These are phyloP conservation scores for Xenus cinereus DNA, from an alignment of 2,113 vertebrate genomes.

Conservation along the genomic window DNA sequence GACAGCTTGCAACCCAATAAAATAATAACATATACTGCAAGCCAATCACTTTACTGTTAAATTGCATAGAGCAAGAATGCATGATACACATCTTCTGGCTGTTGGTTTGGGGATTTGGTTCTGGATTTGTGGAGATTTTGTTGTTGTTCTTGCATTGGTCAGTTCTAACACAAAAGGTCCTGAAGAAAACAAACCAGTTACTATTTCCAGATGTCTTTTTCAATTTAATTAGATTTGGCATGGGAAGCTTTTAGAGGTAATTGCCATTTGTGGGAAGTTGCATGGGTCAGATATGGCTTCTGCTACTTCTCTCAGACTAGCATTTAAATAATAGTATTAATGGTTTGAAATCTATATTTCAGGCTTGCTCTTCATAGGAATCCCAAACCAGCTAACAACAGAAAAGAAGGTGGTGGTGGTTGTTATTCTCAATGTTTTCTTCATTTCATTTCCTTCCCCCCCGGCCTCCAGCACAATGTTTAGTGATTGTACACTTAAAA, in stretches of 20 bases:
- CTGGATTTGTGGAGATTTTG: not conserved
- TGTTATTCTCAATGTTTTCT: not conserved
- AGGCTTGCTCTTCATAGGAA: not conserved
- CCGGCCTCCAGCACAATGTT: not conserved
- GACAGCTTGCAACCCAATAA: constrained; percentile 42
- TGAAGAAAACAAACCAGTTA: not conserved
- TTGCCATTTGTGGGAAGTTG: constrained; percentile 22
- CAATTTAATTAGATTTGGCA: constrained; percentile 43
- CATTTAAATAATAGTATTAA: constrained; percentile 41
- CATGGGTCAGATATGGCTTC: not conserved
- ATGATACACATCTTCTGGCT: not conserved
- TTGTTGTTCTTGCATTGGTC: not conserved
- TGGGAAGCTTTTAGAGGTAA: constrained; percentile 46
- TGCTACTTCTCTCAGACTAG: not conserved
- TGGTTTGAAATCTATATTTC: constrained; percentile 4
- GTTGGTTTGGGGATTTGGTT: not conserved
- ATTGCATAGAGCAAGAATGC: not conserved
- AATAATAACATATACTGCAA: not conserved
- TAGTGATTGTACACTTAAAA: not conserved
- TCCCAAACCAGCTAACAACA: not conserved
- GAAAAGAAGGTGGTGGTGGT: not conserved
- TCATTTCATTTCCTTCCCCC: not conserved
- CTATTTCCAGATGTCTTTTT: not conserved
- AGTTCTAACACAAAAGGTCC: not conserved
- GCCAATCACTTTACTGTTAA: not conserved